Conservation (phyloP, 2,888 invertebrate species). For the Sabellastarte sp. region DNA sequence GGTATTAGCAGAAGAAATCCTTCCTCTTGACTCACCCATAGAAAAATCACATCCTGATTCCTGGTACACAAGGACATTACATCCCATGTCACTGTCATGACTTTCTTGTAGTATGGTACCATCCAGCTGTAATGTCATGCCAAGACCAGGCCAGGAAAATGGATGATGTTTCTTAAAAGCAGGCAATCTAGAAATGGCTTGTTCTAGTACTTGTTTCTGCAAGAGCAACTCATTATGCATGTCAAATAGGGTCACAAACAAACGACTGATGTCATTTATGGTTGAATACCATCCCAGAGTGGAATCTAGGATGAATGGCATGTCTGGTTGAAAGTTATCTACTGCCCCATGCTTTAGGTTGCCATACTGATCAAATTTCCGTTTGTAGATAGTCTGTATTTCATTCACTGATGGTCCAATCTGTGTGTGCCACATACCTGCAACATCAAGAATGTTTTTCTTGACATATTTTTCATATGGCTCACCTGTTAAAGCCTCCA, state of each 20-base stretch:
- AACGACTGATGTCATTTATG: slow-evolving; percentile 45
- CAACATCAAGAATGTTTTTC: slow-evolving; percentile 34
- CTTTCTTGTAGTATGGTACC: not conserved
- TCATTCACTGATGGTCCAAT: slow-evolving; percentile 26
- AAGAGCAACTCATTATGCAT: slow-evolving; percentile 34
- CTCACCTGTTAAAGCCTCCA: slow-evolving; percentile 38
- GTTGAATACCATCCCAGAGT: slow-evolving; percentile 51
- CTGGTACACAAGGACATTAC: not conserved
- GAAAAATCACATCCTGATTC: not conserved
- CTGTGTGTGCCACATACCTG: slow-evolving; percentile 53
- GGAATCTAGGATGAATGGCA: slow-evolving; percentile 38
- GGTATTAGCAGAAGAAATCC: not conserved
- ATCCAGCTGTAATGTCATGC: not conserved
- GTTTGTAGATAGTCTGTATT: not conserved
- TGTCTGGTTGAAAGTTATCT: slow-evolving; percentile 14
- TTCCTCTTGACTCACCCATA: not conserved
- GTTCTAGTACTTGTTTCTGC: slow-evolving; percentile 30
- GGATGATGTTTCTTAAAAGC: not conserved
- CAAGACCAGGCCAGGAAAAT: not conserved
- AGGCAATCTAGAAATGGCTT: not conserved
- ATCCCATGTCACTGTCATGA: not conserved
- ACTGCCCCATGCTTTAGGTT: not conserved
- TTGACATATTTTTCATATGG: slow-evolving; percentile 40
- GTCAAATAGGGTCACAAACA: slow-evolving; percentile 34
- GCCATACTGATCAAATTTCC: not conserved